Percentiles rank a stretch among this genome's conserved stretches.
phyloP scores from a whole-genome alignment of 1,140 invertebrate genomes.

The Lasaia peninsularis region DNA sequence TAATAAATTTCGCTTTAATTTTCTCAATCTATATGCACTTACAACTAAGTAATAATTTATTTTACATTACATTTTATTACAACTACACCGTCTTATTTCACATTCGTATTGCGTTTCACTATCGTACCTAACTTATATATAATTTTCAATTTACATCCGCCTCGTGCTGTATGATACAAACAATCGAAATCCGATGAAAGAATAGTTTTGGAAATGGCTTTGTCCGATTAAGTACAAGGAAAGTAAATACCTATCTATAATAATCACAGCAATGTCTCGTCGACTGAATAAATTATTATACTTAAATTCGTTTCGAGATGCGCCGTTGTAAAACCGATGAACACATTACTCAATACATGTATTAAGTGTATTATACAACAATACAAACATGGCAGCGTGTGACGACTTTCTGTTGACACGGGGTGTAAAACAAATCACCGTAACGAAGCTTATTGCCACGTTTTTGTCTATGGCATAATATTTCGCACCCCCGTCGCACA shows the following conservation, averaged over 20 bases:
- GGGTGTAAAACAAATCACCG: conserved; percentile 61
- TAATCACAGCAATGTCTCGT: conserved; percentile 72
- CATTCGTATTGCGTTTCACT: conserved; percentile 65
- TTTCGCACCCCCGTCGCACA: conserved; percentile 66
- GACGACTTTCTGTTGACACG: conserved; percentile 46
- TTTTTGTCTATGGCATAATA: conserved; percentile 63
- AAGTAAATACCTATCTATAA: conserved; percentile 48
- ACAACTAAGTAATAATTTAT: conserved; percentile 72
- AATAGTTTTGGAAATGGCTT: conserved; percentile 26
- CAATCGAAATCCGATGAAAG: conserved; percentile 19
- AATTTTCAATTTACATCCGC: conserved; percentile 17
- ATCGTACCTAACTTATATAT: conserved; percentile 23
- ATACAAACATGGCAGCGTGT: conserved; percentile 60
- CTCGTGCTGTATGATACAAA: conserved; percentile 31
- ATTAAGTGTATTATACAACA: conserved; percentile 64
- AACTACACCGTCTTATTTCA: conserved; percentile 48
- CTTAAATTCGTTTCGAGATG: conserved; percentile 63
- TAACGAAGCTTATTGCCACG: conserved; percentile 66
- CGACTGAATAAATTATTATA: conserved; percentile 63
- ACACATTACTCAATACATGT: conserved; percentile 61
- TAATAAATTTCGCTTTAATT: conserved; percentile 74
- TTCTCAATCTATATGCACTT: conserved; percentile 72
- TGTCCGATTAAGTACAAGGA: conserved; percentile 35
- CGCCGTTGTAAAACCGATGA: conserved; percentile 45
- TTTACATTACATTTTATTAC: conserved; percentile 63